Evolutionary conservation across 2,888 invertebrate genomes (phyloP), one percentile per base, ranked within the genome.

Genomic region (Hetaerina titia): DNA sequence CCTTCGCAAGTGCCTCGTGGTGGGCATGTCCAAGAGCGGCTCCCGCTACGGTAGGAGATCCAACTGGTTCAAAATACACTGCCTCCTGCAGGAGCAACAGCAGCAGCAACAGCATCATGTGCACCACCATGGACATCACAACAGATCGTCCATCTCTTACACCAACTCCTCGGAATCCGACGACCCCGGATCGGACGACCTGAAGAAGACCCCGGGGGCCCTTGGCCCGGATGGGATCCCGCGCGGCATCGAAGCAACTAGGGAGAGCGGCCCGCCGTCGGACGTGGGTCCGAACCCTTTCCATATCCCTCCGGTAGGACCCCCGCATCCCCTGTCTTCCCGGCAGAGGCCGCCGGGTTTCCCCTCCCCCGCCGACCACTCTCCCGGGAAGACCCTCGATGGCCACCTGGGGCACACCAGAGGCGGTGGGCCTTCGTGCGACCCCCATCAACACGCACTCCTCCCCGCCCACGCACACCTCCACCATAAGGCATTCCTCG

Each of bases 11-110:
- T 99, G 99, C 96, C 97, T 99, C 17, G 96, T 98, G 95, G 99
- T 99, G 87, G 99, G 99, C 95, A 99, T 99, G 99, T 98, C 98
- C 56, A 99, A 99, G 97, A 98, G 98, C 95, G 99, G 99, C 19
- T 99, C 99, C 0, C 97, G 99, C 94, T 99, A 99, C 96, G 99
- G 99, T 0, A 97, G 99, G 58, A 97, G 99, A 94, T 99, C 99
- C 94, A 99, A 99, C 97, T 99, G 99, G 99, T 99, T 99, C 97
- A 99, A 99, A 97, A 99, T 99, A 96, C 99, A 99, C 96, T 99
- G 99, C 96, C 97, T 99, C 2, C 97, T 99, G 1, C 98, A 99
- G 96, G 98, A 98, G 96, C 98, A 98, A 96, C 90, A 92, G 57
- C 88, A 95, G 58, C 89, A 95, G 56, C 89, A 95, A 56, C 81